Evolutionary conservation across 2,888 invertebrate species (phyloP).

Genomic region (Germaria angustata): DNA sequence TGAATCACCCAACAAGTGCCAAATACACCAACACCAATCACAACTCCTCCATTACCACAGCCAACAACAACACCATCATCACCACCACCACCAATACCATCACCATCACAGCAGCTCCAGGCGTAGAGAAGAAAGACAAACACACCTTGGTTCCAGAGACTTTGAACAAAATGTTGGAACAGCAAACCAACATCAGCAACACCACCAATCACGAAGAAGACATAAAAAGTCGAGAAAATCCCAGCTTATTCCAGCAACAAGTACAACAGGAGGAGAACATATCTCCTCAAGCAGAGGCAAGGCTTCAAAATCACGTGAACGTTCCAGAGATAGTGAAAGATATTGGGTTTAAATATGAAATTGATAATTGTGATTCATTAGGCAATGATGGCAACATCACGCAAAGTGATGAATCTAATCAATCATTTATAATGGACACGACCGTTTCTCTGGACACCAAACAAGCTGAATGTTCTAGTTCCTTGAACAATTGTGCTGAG

Average conservation of each 20-base stretch:
- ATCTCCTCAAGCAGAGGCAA: slow-evolving; percentile 69
- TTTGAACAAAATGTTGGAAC: slow-evolving; percentile 58
- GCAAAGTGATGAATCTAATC: slow-evolving; percentile 75
- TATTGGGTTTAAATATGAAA: slow-evolving; percentile 73
- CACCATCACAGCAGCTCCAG: slow-evolving; percentile 81
- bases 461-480: slow-evolving; percentile 1
- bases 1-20: slow-evolving; percentile 79
- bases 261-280: slow-evolving; percentile 46
- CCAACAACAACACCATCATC: slow-evolving; percentile 78
- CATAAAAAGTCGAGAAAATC: slow-evolving; percentile 76
- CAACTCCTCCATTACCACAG: slow-evolving; percentile 75
- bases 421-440: slow-evolving; percentile 76
- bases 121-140: slow-evolving; percentile 79
- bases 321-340: slow-evolving; percentile 79
- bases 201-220: slow-evolving; percentile 72
- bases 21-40: slow-evolving; percentile 76
- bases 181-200: slow-evolving; percentile 52
- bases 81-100: slow-evolving; percentile 79
- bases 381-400: slow-evolving; percentile 77
- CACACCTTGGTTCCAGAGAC: slow-evolving; percentile 42
- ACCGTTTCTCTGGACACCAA: slow-evolving; percentile 70
- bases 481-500: slow-evolving; percentile 68
- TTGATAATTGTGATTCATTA: slow-evolving; percentile 67
- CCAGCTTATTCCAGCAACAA: slow-evolving; percentile 43
- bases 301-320: slow-evolving; percentile 79